Evolutionary conservation across 2,797 vertebrate genomes (phyloP), one percentile per base, ranked within the genome.

Genomic region (Falco cherrug): DNA sequence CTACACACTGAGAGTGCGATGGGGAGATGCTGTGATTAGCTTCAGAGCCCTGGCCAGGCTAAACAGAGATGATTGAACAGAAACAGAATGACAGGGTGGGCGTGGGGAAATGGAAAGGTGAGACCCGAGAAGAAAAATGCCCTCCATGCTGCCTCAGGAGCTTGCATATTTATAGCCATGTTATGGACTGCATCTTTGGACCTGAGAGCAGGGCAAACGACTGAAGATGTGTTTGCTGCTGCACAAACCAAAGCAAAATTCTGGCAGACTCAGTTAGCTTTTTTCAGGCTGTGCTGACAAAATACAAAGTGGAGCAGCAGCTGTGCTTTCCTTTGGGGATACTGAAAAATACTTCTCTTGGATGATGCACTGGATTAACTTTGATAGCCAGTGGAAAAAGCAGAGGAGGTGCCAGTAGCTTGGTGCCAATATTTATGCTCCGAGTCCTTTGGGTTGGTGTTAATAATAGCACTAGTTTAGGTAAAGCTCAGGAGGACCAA

Each of bases 1-100:
- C 35, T 21, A 33, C 28, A 35, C 22, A 11, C 12, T 11, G 21
- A 51, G 37, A 33, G 18, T 2, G 9, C 0, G 1, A 84, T 3
- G 4, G 19, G 24, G 14, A 76, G 41, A 59, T 2, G 6, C 39
- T 3, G 1, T 28, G 41, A 59, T 22, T 14, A 45, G 24, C 45
- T 80, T 43, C 4, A 3, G 16, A 81, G 15, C 35, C 41, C 18
- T 39, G 41, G 39, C 17, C 20, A 56, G 33, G 13, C 35, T 71
- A 61, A 67, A 56, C 29, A 37, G 35, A 67, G 29, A 57, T 6
- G 35, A 82, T 13, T 31, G 24, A 78, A 61, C 25, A 28, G 60
- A 56, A 74, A 41, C 9, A 33, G 18, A 84, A 54, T 15, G 20
- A 50, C 8, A 26, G 7, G 16, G 5, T 17, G 43, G 8, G 43